Evolutionary conservation across 2,888 invertebrate species (phyloP), one percentile per base, ranked within the genome.

Genomic region (Trichogramma dendrolimi): DNA sequence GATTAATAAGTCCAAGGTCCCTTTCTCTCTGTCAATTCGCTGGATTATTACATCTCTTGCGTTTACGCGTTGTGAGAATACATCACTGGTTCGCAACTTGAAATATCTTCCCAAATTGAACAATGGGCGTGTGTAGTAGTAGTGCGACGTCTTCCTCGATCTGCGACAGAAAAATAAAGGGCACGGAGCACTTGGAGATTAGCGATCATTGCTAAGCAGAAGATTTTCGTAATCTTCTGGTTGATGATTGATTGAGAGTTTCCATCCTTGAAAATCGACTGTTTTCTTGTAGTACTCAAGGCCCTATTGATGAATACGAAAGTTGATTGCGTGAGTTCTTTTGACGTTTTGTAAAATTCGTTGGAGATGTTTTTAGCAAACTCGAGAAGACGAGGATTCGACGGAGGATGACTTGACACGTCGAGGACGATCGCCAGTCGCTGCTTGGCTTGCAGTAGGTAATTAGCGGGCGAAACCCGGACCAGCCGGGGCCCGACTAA

Each of bases 121-220:
- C 27, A 27, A 27, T 27, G 27, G 27, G 27, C 27, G 7, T 11
- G 43, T 48, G 46, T 10, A n/a, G 48, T 42, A 6, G 49, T 48
- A 44, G 60, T 27, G 27, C 27, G 27, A 27, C 27, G 27, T 64
- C 55, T 61, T 58, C 56, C 61, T 64, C 62, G 67, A 71, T 74
- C 73, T 73, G 71, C 73, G 73, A 72, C 72, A 73, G 70, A 73
- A 71, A 69, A 68, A 64, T 57, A 27, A 27, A 27, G 43, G 50
- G 48, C 39, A 55, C 66, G 70, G 68, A 69, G 71, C 72, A 71
- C 71, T 71, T 67, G 62, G 61, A 69, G 65, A 27, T 70, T 70
- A 71, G 27, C 27, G 65, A 67, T 69, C 63, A 67, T 65, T 65
- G 58, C 67, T 63, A 61, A 58, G 55, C 55, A 3, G 59, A 58